Base-by-base conservation (phyloP, 2,113 vertebrate genomes). In the Triplophysa tibetana region DNA sequence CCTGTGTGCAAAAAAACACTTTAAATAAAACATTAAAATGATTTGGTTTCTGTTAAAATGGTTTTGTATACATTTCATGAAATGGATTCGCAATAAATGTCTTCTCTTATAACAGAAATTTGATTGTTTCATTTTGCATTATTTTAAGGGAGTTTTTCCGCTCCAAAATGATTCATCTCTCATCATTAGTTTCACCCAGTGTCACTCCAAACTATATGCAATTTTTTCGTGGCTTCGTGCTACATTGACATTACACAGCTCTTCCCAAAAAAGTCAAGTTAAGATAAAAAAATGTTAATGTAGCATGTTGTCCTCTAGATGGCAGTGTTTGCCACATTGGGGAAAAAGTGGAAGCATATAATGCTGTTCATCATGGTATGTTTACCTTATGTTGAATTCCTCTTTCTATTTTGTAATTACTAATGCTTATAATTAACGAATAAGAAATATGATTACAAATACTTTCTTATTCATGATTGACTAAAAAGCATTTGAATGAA, bases 1-100 rank as follows among this genome's bases (percentile, higher is more conserved):
- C 79, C 86, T 88, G 83, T 88, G 62, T 89, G 88, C 82, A 89
- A 38, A 38, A 85, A 84, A 86, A 89, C 81, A 87, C 83, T 82
- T 88, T 88, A 83, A 78, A 90, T 81, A 70, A 85, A 87, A 82
- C 75, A 84, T 89, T 82, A 54, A 78, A 77, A 64, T 84, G 80
- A 50, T 83, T 26, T 75, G 83, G 86, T 90, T 29, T 85, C 86
- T 81, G 82, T 86, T 78, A 82, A 77, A 77, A 79, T 83, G 87
- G 88, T 93, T 90, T 85, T 91, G 70, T 86, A 86, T 79, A 82
- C 77, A 80, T 61, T 83, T 85, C 69, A 86, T 86, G 85, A 83
- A 86, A 89, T 90, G 89, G 68, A 76, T 48, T 83, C 45, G 85
- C 85, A 89, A 82, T 84, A 85, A 80, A 82, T 23, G 16, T 83